phyloP scores from a whole-genome alignment of 2,797 vertebrate genomes.

The Centroberyx gerrardi region DNA sequence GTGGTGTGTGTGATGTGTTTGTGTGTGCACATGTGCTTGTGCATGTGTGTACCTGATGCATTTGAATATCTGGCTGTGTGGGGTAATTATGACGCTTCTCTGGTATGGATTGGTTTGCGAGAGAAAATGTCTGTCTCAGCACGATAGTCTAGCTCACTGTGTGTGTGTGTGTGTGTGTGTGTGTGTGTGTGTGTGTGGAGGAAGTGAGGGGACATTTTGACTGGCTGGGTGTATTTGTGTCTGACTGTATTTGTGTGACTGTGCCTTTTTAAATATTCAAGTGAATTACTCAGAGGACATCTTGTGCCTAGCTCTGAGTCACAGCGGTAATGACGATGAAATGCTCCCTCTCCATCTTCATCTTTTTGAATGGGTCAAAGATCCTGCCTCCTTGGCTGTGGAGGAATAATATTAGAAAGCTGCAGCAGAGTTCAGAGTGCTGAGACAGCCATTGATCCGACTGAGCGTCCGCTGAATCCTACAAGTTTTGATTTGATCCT shows the following conservation, averaged over 20 bases:
- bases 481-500: constrained; percentile 30
- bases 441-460: constrained; percentile 34
- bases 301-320: constrained; percentile 62
- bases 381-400: constrained; percentile 38
- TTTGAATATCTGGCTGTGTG: background rate
- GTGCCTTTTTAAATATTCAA: constrained; percentile 46
- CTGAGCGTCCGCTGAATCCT: constrained; percentile 17
- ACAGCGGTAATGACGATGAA: constrained; percentile 55
- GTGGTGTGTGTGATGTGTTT: background rate
- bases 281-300: constrained; percentile 63
- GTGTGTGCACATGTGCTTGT: background rate
- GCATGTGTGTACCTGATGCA: background rate
- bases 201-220: constrained; percentile 34
- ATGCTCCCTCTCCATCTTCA: constrained; percentile 42
- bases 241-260: constrained; percentile 45
- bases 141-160: constrained; percentile 3
- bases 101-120: background rate
- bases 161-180: background rate
- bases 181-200: constrained; percentile 5
- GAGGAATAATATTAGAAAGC: constrained; percentile 36
- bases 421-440: constrained; percentile 29
- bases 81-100: constrained; percentile 15
- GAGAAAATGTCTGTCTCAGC: constrained; percentile 5
- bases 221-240: constrained; percentile 32
- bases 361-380: constrained; percentile 60